Evolutionary conservation across 2,888 invertebrate species (phyloP).

Genomic region (Plebejus melissa): DNA sequence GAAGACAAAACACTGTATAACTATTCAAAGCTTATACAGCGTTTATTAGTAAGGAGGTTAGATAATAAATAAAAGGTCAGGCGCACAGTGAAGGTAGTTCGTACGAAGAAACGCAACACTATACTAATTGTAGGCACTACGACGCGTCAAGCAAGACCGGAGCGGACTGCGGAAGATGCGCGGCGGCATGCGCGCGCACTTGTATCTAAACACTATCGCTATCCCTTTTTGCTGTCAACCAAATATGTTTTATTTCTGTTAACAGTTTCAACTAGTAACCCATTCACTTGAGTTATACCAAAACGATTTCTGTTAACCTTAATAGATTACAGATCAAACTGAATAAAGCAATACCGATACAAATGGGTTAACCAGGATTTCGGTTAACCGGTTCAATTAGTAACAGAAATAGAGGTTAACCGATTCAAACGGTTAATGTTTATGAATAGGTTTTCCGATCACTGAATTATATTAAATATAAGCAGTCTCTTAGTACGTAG

Average conservation of each 20-base stretch:
- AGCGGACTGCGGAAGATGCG: neutral
- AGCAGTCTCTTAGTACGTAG: too few species aligned
- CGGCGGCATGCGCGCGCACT: neutral
- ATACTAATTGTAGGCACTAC: neutral
- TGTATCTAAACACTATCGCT: neutral
- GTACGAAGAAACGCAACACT: neutral
- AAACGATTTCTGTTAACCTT: neutral
- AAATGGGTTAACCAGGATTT: slow-evolving; percentile 1
- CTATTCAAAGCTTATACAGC: too few species aligned
- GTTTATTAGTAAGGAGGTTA: neutral
- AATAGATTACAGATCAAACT: neutral
- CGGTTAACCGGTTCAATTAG: neutral
- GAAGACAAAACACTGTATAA: too few species aligned
- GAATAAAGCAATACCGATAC: neutral
- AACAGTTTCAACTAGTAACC: slow-evolving; percentile 1
- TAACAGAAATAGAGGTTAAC: neutral
- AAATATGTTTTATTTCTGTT: slow-evolving; percentile 1
- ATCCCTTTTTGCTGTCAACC: neutral
- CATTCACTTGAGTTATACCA: neutral
- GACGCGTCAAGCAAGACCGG: neutral
- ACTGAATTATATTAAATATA: too few species aligned
- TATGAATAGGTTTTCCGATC: too few species aligned
- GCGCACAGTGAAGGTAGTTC: neutral
- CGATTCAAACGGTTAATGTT: neutral
- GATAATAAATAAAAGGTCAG: neutral